A percentile compares a stretch with the other conserved stretches of the same genome.
phyloP scores from a whole-genome alignment of 2,888 invertebrate species.

The Gymnosoma rotundatum region DNA sequence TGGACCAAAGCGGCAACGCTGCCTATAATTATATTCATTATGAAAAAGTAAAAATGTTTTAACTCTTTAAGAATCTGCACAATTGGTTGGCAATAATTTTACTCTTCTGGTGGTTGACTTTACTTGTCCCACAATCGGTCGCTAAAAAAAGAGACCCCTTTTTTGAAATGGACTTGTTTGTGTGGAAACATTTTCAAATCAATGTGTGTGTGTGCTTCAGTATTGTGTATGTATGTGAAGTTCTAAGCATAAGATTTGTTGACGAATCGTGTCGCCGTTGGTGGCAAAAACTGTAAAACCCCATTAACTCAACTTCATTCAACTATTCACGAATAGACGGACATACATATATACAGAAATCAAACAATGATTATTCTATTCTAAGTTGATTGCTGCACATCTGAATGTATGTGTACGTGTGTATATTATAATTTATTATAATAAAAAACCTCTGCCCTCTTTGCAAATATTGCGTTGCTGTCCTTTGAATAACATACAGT shows the following conservation, averaged over 20 bases:
- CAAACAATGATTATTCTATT: slow-evolving; percentile 41
- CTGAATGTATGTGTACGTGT: slow-evolving; percentile 3
- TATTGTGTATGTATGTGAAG: neutral
- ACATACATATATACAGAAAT: slow-evolving; percentile 12
- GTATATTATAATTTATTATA: neutral
- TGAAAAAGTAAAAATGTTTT: neutral
- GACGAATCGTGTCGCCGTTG: slow-evolving; percentile 75
- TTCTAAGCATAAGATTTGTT: slow-evolving; percentile 51
- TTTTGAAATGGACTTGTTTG: slow-evolving; percentile 32
- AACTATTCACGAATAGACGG: slow-evolving; percentile 40
- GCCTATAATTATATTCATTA: no score
- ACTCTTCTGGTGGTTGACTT: slow-evolving; percentile 55
- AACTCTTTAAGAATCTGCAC: slow-evolving; percentile 4
- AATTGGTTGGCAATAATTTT: slow-evolving; percentile 20
- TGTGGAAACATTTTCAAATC: slow-evolving; percentile 26
- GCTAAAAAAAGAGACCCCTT: slow-evolving; percentile 34
- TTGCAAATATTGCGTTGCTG: slow-evolving; percentile 44
- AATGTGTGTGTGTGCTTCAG: neutral
- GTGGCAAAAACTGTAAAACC: slow-evolving; percentile 75
- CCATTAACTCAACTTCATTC: slow-evolving; percentile 54
- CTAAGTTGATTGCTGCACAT: slow-evolving; percentile 3
- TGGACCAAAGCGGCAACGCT: no score
- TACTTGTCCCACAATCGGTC: slow-evolving; percentile 58
- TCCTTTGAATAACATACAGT: slow-evolving; percentile 79
- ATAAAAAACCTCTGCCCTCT: neutral